Evolutionary conservation across 1,140 invertebrate genomes (phyloP), one percentile per base, ranked within the genome.

Genomic region (Lucilia sericata): DNA sequence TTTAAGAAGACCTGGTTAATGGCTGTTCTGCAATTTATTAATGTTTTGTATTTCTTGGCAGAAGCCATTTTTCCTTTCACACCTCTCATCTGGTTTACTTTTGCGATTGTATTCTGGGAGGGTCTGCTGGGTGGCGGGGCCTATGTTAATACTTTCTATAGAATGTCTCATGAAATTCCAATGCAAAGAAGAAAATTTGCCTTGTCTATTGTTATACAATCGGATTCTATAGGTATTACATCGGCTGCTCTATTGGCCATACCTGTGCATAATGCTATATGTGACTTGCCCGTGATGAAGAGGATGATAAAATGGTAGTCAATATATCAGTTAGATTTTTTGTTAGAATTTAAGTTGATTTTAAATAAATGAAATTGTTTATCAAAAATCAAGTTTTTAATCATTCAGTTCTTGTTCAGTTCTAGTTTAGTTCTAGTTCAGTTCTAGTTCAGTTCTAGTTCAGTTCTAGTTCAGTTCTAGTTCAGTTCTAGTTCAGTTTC

Each of bases 81-180:
- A 76, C 95, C 95, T 3, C 94, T 89, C 87, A 94, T 97, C 86
- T 96, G 94, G 93, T 94, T 97, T 60, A 92, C 96, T 1, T 94
- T 97, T 85, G 91, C 88, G 1, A 88, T 97, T 17, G 94, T 96
- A 19, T 87, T 97, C 9, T 96, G 94, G 94, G 96, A 97, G 92
- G 96, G 96, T 17, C 90, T 97, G 2, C 88, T 97, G 7, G 95
- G 96, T 74, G 97, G 97, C 19, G 94, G 93, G n/a, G 94, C 96
- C 5, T 98, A 98, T 91, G 96, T 97, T 4, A 98, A 98, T 87
- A 97, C 96, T 3, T 97, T 96, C 87, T 96, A 96, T 86, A 93
- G 92, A 86, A 96, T 98, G 88, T 93, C 94, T 5, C 93, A 93
- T 87, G 95, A 97, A 91, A 92, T 94, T 70, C 91, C 92, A 0